phyloP scores from a whole-genome alignment of 2,113 vertebrate genomes.

The Gymnorhina tibicen region DNA sequence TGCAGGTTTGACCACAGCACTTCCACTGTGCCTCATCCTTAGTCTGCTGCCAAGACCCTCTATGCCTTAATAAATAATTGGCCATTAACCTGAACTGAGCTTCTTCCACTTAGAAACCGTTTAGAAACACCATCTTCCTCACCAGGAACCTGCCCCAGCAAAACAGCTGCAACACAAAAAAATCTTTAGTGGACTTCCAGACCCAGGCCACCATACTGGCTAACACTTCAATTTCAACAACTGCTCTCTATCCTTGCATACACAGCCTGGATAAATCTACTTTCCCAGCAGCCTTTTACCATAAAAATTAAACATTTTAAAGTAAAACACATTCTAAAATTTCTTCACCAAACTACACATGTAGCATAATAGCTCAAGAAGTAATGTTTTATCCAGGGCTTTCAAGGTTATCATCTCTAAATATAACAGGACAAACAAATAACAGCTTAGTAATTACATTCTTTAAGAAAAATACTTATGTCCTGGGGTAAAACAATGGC shows the following conservation, averaged over 20 bases:
- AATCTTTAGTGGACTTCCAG: background rate
- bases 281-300: background rate
- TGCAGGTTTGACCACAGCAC: fast-evolving
- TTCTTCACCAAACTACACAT: background rate
- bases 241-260: background rate
- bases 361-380: background rate
- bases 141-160: background rate
- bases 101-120: background rate
- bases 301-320: background rate
- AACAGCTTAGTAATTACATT: background rate
- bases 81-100: background rate
- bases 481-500: background rate
- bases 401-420: background rate
- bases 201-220: fast-evolving
- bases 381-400: background rate
- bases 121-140: background rate
- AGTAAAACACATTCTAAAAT: background rate
- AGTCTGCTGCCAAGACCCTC: background rate
- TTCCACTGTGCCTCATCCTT: background rate
- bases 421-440: background rate
- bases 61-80: background rate
- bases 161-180: background rate
- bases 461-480: background rate
- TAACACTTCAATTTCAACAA: background rate
- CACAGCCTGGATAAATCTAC: background rate